Conservation (phyloP, 1,140 invertebrate genomes). For the Plutomurus gul region DNA sequence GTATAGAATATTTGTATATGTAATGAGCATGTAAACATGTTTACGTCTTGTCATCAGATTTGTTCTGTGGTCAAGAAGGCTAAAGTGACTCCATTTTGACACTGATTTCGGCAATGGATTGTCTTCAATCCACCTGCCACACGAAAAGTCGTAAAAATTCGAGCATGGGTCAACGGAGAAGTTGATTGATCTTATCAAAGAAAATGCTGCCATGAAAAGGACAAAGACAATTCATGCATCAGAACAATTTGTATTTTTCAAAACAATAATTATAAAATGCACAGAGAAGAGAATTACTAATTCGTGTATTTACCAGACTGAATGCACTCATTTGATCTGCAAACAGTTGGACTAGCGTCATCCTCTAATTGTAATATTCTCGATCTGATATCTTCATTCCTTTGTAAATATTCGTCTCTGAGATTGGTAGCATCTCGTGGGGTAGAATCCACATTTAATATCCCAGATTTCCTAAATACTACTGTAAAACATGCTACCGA, state of each 20-base stretch:
- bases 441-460: not conserved
- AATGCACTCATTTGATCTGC: not conserved
- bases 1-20: too few relatives aligned
- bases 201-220: slow-evolving; percentile 22
- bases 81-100: slow-evolving; percentile 40
- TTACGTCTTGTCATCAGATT: slow-evolving; percentile 1
- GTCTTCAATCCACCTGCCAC: slow-evolving; percentile 87
- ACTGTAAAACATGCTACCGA: not conserved
- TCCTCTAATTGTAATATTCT: not conserved
- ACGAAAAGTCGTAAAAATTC: slow-evolving; percentile 69
- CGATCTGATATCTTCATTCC: not conserved
- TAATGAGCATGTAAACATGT: too few relatives aligned
- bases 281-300: too few relatives aligned
- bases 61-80: slow-evolving; percentile 17
- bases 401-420: slow-evolving; percentile 12
- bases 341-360: not conserved
- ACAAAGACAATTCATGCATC: too few relatives aligned
- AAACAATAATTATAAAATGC: too few relatives aligned
- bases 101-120: slow-evolving; percentile 77
- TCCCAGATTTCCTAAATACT: not conserved
- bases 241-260: too few relatives aligned
- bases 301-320: slow-evolving; percentile 9
- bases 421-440: not conserved
- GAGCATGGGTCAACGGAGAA: slow-evolving; percentile 42
- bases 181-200: slow-evolving; percentile 31